Evolutionary conservation across 2,888 invertebrate genomes (phyloP), one percentile per base, ranked within the genome.

Genomic region (Oscheius sp.): DNA sequence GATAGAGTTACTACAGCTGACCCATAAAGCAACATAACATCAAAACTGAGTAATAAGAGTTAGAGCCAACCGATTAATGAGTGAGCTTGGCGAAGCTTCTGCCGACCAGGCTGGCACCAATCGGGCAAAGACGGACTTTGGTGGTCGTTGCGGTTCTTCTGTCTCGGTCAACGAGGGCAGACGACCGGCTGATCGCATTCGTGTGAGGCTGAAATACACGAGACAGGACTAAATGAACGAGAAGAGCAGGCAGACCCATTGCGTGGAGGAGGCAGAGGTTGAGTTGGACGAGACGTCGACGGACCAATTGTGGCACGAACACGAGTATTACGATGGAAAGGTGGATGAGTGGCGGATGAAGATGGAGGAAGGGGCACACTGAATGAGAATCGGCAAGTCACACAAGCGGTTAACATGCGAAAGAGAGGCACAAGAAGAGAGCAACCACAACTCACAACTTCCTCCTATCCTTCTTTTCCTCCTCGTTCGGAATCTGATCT

Each of bases 91-190:
- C 47, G 58, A 59, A 47, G 70, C 70, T 42, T 75, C 75, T 10
- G 32, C 48, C 3, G 65, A 70, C 79, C 79, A 79, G 21, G 79
- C 72, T 29, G 81, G 81, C 66, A 79, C 75, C 13, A 81, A 75
- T 59, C 81, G 78, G 68, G 81, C 81, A 59, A 79, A 81, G 58
- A 81, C 81, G 73, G 81, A 79, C 76, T 58, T 70, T n/a, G 35
- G 29, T 42, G 33, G 29, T 59, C 48, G 21, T n/a, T 65, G 73
- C 29, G 32, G 48, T 42, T 42, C 48, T 10, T 51, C 51, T 33
- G 33, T 37, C 35, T 73, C 73, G 21, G 63, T 21, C n/a, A 73
- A 48, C 4, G 73, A 63, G 4, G 73, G 65, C 53, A 73, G 58
- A 21, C 65, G 51, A 11, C 55, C 48, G 35, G 63, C 53, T n/a